Evolutionary conservation across 2,797 vertebrate genomes (phyloP).

Genomic region (Limosa lapponica): DNA sequence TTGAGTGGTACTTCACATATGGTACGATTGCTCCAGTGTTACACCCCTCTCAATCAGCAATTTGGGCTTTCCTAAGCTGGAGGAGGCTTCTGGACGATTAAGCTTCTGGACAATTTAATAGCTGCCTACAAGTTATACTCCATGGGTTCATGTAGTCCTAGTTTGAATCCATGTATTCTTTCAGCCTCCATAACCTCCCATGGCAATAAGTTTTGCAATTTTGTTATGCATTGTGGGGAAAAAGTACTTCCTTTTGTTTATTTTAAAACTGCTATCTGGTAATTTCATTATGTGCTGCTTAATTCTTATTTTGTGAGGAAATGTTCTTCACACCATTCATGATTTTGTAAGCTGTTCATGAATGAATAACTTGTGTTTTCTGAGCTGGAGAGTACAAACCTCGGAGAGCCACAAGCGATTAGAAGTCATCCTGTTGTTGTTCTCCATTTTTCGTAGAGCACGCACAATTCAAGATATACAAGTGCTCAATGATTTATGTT

Average conservation of each 20-base stretch:
- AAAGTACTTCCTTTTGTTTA: constrained; percentile 17
- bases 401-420: background rate
- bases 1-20: background rate
- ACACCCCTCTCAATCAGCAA: background rate
- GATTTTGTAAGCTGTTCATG: background rate
- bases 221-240: background rate
- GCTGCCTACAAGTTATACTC: background rate
- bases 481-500: background rate
- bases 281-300: background rate
- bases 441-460: background rate
- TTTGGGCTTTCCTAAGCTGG: background rate
- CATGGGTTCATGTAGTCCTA: background rate
- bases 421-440: background rate
- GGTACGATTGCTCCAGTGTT: background rate
- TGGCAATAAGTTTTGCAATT: background rate
- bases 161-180: background rate
- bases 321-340: background rate
- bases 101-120: background rate
- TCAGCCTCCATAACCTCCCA: background rate
- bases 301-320: background rate
- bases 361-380: background rate
- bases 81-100: constrained; percentile 3
- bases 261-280: background rate
- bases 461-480: background rate
- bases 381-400: background rate